These are phyloP conservation scores for Allygus modestus DNA, from an alignment of 2,888 invertebrate genomes.

Conservation along the genomic window DNA sequence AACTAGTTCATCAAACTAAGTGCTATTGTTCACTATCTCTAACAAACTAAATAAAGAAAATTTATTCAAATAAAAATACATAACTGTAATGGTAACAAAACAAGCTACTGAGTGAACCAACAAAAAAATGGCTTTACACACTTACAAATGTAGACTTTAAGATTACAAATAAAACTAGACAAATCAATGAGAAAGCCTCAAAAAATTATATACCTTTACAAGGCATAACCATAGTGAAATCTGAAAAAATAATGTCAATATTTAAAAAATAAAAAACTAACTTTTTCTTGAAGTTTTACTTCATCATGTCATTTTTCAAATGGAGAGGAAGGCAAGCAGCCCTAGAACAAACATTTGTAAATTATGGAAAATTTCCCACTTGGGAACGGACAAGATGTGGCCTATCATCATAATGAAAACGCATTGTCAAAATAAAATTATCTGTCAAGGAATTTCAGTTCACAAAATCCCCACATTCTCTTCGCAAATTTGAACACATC, in stretches of 20 bases:
- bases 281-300: slow-evolving; percentile 20
- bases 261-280: not conserved
- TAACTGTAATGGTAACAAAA: slow-evolving; percentile 36
- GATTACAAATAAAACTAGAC: not conserved
- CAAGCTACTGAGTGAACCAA: not conserved
- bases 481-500: no score
- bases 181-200: not conserved
- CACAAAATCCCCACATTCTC: no score
- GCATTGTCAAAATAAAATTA: no score
- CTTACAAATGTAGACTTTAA: not conserved
- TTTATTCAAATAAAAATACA: no score
- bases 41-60: not conserved
- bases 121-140: not conserved
- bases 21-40: not conserved
- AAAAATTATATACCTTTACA: not conserved
- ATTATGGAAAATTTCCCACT: slow-evolving; percentile 68
- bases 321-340: slow-evolving; percentile 52
- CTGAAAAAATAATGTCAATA: not conserved
- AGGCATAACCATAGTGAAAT: not conserved
- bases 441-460: no score
- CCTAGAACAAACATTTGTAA: slow-evolving; percentile 63
- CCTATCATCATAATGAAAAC: no score
- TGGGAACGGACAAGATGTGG: not conserved
- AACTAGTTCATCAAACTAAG: not conserved
- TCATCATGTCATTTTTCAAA: slow-evolving; percentile 8